phyloP scores from a whole-genome alignment of 2,797 vertebrate species.

The Chiroxiphia lanceolata region DNA sequence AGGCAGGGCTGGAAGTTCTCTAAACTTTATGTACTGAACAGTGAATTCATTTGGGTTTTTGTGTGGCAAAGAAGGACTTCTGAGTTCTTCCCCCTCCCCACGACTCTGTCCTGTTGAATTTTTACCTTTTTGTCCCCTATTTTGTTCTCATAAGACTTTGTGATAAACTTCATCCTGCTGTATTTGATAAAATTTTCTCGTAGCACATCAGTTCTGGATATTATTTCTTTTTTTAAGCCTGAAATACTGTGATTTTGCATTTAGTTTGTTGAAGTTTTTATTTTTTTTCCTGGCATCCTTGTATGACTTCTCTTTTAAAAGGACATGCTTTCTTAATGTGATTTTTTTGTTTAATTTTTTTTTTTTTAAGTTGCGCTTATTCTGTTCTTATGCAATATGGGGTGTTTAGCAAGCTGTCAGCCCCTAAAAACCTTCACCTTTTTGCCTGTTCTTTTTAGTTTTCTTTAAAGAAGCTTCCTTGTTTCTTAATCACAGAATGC shows the following conservation, averaged over 20 bases:
- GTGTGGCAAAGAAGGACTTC: neutral
- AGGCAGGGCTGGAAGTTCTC: neutral
- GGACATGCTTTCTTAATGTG: neutral
- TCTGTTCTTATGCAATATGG: accelerated
- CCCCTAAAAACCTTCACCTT: neutral
- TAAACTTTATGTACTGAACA: accelerated
- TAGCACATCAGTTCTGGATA: neutral
- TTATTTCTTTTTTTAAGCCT: neutral
- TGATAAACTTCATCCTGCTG: neutral
- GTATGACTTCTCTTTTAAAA: neutral
- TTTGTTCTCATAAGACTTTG: neutral
- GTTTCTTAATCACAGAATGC: neutral
- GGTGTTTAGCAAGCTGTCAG: neutral
- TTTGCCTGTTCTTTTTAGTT: neutral
- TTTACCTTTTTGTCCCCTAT: neutral
- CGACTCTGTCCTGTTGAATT: neutral
- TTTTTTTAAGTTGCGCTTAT: neutral
- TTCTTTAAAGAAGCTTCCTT: neutral
- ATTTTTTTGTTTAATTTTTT: neutral
- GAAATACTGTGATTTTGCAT: neutral
- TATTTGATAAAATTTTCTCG: neutral
- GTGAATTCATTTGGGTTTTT: neutral
- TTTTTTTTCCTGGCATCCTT: neutral
- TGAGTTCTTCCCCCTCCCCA: neutral
- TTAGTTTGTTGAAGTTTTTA: neutral